phyloP scores from a whole-genome alignment of 2,888 invertebrate species.

The Tethea ocularis region DNA sequence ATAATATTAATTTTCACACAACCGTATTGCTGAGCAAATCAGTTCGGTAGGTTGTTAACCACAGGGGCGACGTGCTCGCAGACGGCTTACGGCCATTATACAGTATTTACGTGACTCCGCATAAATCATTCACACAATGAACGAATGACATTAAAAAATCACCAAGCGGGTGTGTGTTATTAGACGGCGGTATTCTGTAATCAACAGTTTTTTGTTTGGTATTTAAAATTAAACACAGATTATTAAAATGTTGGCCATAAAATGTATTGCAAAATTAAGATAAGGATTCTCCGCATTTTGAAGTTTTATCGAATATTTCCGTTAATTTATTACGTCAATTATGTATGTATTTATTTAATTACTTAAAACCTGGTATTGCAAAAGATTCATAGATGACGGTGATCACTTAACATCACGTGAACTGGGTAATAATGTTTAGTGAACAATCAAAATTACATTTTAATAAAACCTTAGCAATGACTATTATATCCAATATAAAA shows the following conservation, averaged over 20 bases:
- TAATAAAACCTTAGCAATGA: too few relatives aligned
- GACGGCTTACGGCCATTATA: constrained; percentile 35
- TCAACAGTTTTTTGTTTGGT: not conserved
- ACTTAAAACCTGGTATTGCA: too few relatives aligned
- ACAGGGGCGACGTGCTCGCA: constrained; percentile 1
- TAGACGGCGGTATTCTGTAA: not conserved
- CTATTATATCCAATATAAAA: too few relatives aligned
- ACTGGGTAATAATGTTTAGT: too few relatives aligned
- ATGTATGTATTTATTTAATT: too few relatives aligned
- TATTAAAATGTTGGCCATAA: too few relatives aligned
- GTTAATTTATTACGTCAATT: too few relatives aligned
- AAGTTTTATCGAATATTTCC: too few relatives aligned
- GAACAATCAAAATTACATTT: too few relatives aligned
- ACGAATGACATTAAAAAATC: constrained; percentile 19
- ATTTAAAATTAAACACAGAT: not conserved
- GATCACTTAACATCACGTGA: too few relatives aligned
- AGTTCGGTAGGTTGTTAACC: constrained; percentile 7
- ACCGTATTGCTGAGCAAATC: constrained; percentile 1
- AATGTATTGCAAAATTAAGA: not conserved
- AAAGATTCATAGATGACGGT: too few relatives aligned
- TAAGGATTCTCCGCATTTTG: too few relatives aligned
- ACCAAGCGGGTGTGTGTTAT: not conserved
- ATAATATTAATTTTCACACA: not conserved
- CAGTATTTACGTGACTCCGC: constrained; percentile 60
- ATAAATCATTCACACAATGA: constrained; percentile 57